These are phyloP conservation scores for Sakesphorus luctuosus DNA, from an alignment of 2,113 vertebrate species.

Conservation along the genomic window DNA sequence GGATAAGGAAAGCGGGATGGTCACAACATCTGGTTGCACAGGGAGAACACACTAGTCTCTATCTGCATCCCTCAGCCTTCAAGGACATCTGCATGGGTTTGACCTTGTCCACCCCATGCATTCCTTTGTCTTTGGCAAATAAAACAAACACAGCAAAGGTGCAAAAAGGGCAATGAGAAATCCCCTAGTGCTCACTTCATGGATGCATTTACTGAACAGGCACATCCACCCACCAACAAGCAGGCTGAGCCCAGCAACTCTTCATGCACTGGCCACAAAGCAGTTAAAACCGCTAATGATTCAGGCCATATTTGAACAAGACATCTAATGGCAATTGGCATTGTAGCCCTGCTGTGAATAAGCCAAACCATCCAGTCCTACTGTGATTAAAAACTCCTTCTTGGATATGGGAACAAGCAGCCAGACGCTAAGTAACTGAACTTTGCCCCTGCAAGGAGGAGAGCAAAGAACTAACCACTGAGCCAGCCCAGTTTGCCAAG, in stretches of 20 bases:
- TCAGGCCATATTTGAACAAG: constrained; percentile 11
- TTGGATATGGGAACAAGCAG: constrained; percentile 42
- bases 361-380: constrained; percentile 34
- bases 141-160: neutral
- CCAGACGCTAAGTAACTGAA: constrained; percentile 40
- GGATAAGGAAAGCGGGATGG: neutral
- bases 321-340: constrained; percentile 37
- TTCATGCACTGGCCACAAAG: neutral
- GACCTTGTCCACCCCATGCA: neutral
- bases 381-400: constrained; percentile 66
- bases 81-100: neutral
- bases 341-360: constrained; percentile 44
- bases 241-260: neutral
- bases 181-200: neutral
- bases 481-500: constrained; percentile 63
- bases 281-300: constrained; percentile 32
- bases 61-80: neutral
- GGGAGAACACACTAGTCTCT: neutral
- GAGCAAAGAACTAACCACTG: constrained; percentile 61
- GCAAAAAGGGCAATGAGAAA: neutral
- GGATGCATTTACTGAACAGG: neutral
- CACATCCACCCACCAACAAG: neutral
- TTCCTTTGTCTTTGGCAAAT: neutral
- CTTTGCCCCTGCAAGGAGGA: constrained; percentile 56
- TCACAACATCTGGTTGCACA: neutral